Evolutionary conservation across 2,113 vertebrate species (phyloP), one percentile per base, ranked within the genome.

Genomic region (Nematolebias whitei): DNA sequence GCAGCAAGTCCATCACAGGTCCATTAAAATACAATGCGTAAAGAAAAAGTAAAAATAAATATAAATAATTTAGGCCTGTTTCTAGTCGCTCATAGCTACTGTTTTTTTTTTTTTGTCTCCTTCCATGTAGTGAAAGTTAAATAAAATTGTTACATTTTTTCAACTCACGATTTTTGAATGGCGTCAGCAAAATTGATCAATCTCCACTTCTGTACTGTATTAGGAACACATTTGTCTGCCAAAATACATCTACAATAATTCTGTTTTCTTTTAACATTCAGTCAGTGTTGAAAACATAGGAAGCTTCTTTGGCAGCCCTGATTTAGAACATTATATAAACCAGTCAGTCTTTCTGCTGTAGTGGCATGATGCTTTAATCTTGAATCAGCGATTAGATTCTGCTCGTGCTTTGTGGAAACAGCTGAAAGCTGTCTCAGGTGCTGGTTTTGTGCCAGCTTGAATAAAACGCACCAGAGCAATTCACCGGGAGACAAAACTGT

Each of bases 261-360:
- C 5, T 5, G 2, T 51, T 44, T 11, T 61, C 22, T 26, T 70
- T 15, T 4, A 12, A 55, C 20, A 71, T 13, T 35, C 54, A n/a
- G 60, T 53, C 40, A 0, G 12, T 60, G 73, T 57, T 75, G 55
- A 80, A 76, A 84, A 59, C 45, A 56, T 13, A 19, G 38, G 39
- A 49, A 67, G 60, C 61, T 65, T 71, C 47, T 70, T 53, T 64
- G 48, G 58, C 56, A 63, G 59, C 19, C 16, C 40, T 70, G 24
- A 70, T 24, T 45, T 39, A 12, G 44, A 26, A n/a, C 6, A 19
- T 67, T 41, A 53, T 52, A 49, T 26, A 47, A 67, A 78, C 63
- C 54, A 73, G 61, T 68, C 63, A 45, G 47, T 53, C 6, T 13
- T 68, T 69, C 56, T 56, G 50, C 60, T 76, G 29, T 58, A 56